Conservation (phyloP, 2,113 vertebrate species). For the Craseonycteris thonglongyai region DNA sequence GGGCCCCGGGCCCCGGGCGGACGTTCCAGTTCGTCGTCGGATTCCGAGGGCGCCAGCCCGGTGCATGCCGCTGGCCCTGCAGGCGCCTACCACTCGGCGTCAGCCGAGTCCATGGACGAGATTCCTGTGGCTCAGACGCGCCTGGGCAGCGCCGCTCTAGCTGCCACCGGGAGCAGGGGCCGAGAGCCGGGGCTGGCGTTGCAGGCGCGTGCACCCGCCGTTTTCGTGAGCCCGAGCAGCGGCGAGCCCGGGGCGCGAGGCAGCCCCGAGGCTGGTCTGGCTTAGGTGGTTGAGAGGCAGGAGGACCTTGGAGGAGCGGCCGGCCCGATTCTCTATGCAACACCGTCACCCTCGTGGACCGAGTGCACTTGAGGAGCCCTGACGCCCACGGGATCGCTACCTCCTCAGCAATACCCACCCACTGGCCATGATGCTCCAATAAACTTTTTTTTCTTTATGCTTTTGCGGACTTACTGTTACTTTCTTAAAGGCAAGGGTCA, state of each 20-base stretch:
- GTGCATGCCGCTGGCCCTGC: constrained; percentile 81
- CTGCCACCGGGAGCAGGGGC: accelerated
- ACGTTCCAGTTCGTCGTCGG: constrained; percentile 38
- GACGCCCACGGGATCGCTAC: neutral
- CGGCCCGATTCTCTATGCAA: constrained; percentile 57
- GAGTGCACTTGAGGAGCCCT: constrained; percentile 62
- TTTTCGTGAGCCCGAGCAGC: constrained; percentile 87
- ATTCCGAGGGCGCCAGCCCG: constrained; percentile 64
- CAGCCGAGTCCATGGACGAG: constrained; percentile 90
- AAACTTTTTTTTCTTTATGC: constrained; percentile 61
- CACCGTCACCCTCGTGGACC: neutral
- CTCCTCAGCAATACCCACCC: constrained; percentile 50
- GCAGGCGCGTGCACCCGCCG: constrained; percentile 72
- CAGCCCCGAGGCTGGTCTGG: neutral
- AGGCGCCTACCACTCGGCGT: constrained; percentile 87
- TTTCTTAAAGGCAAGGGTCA: neutral
- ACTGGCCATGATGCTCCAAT: constrained; percentile 52
- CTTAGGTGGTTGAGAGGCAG: neutral
- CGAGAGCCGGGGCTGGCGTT: constrained; percentile 77
- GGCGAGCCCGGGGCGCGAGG: constrained; percentile 65
- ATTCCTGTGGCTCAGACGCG: constrained; percentile 88
- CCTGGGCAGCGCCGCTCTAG: constrained; percentile 82
- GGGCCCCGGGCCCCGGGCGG: neutral
- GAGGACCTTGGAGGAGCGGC: neutral
- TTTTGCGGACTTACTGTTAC: constrained; percentile 37